Conservation (phyloP, 2,888 invertebrate genomes). For the Allophyes oxyacanthae region DNA sequence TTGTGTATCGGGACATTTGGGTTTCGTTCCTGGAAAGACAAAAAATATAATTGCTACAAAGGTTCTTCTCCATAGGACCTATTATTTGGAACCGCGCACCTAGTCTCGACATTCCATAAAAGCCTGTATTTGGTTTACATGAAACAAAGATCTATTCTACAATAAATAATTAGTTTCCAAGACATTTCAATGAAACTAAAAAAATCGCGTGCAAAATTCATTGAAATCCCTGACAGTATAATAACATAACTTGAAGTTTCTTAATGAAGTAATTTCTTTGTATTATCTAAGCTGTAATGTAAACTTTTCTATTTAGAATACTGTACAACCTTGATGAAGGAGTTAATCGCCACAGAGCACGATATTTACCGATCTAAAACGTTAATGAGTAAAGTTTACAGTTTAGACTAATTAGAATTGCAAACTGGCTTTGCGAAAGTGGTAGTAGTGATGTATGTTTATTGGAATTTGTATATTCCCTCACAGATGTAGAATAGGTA, state of each 20-base stretch:
- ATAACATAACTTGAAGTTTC: constrained; percentile 27
- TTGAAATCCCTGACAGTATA: constrained; percentile 22
- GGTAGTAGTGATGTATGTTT: background rate
- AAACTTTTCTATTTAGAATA: constrained; percentile 43
- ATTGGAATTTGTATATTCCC: background rate
- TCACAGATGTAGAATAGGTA: too few relatives aligned
- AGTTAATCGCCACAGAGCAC: constrained; percentile 48
- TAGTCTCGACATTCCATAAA: too few relatives aligned
- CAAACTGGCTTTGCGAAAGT: background rate
- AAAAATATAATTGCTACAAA: background rate
- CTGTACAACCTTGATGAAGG: constrained; percentile 49
- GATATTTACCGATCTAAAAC: constrained; percentile 46
- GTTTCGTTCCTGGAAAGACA: constrained; percentile 91
- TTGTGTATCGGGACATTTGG: constrained; percentile 91
- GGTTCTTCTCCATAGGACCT: too few relatives aligned
- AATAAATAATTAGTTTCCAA: background rate
- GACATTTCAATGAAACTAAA: background rate
- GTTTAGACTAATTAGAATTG: constrained; percentile 20
- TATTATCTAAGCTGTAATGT: constrained; percentile 10
- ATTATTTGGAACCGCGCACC: too few relatives aligned
- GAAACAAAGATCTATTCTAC: too few relatives aligned
- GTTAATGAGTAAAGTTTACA: constrained; percentile 43
- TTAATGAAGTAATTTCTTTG: constrained; percentile 40
- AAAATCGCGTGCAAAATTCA: constrained; percentile 22
- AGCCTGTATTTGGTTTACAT: too few relatives aligned